Percentiles rank a stretch among this genome's conserved stretches.
These are phyloP conservation scores for Corythornis cristatus DNA, from an alignment of 2,113 vertebrate genomes.

Conservation along the genomic window DNA sequence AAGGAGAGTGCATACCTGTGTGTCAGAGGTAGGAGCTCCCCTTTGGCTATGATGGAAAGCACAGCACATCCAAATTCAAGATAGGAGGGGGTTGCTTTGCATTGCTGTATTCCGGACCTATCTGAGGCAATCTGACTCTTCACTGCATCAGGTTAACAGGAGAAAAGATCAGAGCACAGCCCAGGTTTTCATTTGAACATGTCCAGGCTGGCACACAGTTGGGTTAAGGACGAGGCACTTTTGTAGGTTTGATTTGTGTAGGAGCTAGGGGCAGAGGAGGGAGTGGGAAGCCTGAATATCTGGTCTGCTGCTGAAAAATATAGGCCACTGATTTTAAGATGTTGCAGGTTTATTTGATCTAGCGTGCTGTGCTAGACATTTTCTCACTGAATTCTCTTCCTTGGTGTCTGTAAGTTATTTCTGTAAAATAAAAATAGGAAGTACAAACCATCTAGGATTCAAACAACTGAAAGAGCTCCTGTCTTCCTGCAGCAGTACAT, in stretches of 20 bases:
- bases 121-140: conserved; percentile 40
- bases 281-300: conserved; percentile 46
- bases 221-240: not conserved
- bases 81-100: conserved; percentile 20
- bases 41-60: conserved; percentile 53
- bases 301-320: conserved; percentile 34
- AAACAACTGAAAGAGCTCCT: not conserved
- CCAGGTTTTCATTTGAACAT: conserved; percentile 25
- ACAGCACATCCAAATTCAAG: conserved; percentile 45
- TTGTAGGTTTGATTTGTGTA: conserved; percentile 20
- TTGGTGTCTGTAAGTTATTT: not conserved
- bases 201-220: conserved; percentile 5
- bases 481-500: not conserved
- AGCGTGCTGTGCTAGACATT: not conserved
- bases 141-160: not conserved
- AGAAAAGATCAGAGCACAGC: not conserved
- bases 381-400: not conserved
- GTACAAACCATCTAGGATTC: not conserved
- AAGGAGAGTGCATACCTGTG: conserved; percentile 54
- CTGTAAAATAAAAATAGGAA: not conserved
- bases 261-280: conserved; percentile 10
- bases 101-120: not conserved
- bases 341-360: conserved; percentile 1
- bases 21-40: conserved; percentile 64
- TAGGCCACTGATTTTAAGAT: not conserved